Conservation (phyloP, 2,888 invertebrate genomes). For the Trilocha varians region DNA sequence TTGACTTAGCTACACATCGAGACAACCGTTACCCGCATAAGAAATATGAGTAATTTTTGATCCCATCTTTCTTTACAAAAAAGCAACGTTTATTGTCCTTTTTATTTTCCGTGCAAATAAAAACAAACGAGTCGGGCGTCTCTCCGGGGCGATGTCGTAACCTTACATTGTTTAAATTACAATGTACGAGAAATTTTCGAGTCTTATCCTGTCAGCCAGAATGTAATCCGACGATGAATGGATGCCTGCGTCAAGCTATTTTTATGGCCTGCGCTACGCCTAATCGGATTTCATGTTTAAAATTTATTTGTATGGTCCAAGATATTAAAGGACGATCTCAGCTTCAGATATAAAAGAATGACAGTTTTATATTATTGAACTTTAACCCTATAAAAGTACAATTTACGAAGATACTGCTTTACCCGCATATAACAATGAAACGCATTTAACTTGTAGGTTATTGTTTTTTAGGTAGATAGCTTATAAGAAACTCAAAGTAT, state of each 20-base stretch:
- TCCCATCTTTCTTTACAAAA: slow-evolving; percentile 20
- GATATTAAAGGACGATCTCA: no score
- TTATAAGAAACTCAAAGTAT: no score
- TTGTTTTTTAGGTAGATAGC: no score
- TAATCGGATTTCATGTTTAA: neutral
- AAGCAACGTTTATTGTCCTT: slow-evolving; percentile 18
- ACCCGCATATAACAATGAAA: no score
- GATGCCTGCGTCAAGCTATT: slow-evolving; percentile 15
- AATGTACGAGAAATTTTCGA: slow-evolving; percentile 18
- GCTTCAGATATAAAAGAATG: neutral
- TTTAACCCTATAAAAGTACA: slow-evolving; percentile 1
- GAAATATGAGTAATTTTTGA: slow-evolving; percentile 1
- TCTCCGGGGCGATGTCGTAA: slow-evolving; percentile 17
- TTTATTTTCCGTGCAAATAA: slow-evolving; percentile 20
- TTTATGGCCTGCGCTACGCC: slow-evolving; percentile 9
- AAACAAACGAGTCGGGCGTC: slow-evolving; percentile 16
- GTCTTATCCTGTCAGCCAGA: slow-evolving; percentile 19
- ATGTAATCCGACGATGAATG: slow-evolving; percentile 14
- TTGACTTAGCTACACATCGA: slow-evolving; percentile 14
- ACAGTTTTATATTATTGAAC: neutral
- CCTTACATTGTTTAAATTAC: slow-evolving; percentile 19
- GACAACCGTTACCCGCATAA: neutral
- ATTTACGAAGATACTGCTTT: neutral
- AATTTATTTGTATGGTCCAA: neutral
- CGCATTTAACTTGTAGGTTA: no score